Base-by-base conservation (phyloP, 2,888 invertebrate genomes). In the Thymelicus sylvestris region DNA sequence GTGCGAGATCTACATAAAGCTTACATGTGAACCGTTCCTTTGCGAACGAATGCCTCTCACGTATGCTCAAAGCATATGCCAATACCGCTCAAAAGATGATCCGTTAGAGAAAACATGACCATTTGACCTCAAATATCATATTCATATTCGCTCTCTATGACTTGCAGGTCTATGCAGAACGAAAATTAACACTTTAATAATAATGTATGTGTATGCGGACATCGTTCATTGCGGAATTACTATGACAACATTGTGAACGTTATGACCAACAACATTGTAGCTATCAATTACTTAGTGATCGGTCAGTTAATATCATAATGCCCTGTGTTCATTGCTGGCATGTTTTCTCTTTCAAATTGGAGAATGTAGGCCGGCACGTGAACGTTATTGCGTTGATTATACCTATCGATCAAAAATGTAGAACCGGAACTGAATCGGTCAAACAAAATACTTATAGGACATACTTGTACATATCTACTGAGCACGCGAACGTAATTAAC, bases 81-180 rank as follows among this genome's bases (percentile, higher is more conserved):
- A 78, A 81, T 80, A 84, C 85, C 81, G 81, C 81, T 83, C 79
- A 86, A 86, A 85, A 86, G 86, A 87, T 82, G 84, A 81, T 78
- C 91, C 90, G 89, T 89, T 92, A 90, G 82, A 83, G 80, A 84
- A 79, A 81, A 81, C 81, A 81, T 78, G 79, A 80, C 79, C 80
- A 78, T 81, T 79, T 84, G 87, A 89, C 89, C 89, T 87, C 88
- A 73, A 76, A 76, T 66, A 73, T 44, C 44, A 44, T 10, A 44
- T 44, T 72, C 71, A 81, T 78, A 76, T 75, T 74, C 76, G 78
- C 76, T 81, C 79, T 79, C 77, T 77, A 79, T 87, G 87, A 87
- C 86, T 88, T 88, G 87, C 88, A 87, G 81, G 13, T 62, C 47
- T 52, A 52, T 55, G 24, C 24, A 12, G 6, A 55, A 84, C 81